Conservation (phyloP, 2,888 invertebrate genomes). For the Eupithecia subfuscata region DNA sequence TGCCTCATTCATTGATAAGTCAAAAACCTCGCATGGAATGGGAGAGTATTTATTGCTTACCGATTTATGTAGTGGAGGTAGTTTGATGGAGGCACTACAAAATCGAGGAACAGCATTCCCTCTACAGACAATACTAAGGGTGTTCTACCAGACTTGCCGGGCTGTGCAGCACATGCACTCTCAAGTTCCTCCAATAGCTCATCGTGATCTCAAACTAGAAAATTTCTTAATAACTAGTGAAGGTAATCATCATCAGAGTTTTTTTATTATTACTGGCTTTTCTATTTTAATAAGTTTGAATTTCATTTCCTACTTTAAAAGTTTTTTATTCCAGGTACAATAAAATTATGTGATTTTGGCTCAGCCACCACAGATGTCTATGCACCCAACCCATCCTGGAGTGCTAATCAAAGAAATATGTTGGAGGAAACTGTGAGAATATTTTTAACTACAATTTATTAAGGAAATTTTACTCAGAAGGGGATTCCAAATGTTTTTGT, state of each 20-base stretch:
- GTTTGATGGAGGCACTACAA: slow-evolving; percentile 87
- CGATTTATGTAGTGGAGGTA: slow-evolving; percentile 95
- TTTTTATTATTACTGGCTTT: neutral
- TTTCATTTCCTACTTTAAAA: slow-evolving; percentile 10
- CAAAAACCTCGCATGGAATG: slow-evolving; percentile 91
- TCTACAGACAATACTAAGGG: slow-evolving; percentile 88
- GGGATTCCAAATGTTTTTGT: neutral
- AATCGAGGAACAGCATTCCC: slow-evolving; percentile 85
- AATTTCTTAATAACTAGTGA: slow-evolving; percentile 95
- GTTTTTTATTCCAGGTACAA: slow-evolving; percentile 69
- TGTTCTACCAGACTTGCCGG: slow-evolving; percentile 95
- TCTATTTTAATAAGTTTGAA: neutral
- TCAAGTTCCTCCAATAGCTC: slow-evolving; percentile 95
- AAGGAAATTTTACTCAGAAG: neutral
- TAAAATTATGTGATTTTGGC: slow-evolving; percentile 99
- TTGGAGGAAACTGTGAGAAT: slow-evolving; percentile 94
- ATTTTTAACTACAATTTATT: neutral
- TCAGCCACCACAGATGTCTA: slow-evolving; percentile 94
- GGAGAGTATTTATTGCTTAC: slow-evolving; percentile 96
- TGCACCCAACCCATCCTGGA: slow-evolving; percentile 95
- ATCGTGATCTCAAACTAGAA: slow-evolving; percentile 98
- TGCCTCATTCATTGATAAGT: slow-evolving; percentile 91
- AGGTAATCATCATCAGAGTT: slow-evolving; percentile 71
- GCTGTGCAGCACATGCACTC: slow-evolving; percentile 97
- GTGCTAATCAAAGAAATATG: slow-evolving; percentile 93